Evolutionary conservation across 2,113 vertebrate genomes (phyloP), one percentile per base, ranked within the genome.

Genomic region (Brachyhypopomus gauderio): DNA sequence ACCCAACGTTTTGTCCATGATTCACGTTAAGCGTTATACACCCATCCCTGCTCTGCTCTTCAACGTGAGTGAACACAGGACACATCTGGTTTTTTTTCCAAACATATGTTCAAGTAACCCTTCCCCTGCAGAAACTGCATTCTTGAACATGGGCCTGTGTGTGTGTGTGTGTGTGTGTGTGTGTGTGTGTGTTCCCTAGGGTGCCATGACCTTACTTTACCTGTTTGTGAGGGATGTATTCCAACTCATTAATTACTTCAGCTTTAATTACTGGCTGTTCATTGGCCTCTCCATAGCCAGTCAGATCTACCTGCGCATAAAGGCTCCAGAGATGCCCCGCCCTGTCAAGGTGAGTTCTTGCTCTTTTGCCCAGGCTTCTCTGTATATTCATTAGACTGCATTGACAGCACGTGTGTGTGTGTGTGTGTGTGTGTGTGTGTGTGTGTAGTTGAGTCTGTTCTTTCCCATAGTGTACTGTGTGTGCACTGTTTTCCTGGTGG

Each of bases 211-310:
- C 25, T 87, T 95, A 25, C 70, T 95, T 27, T 95, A 87, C 84
- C 87, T 95, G 76, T 90, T 88, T 1, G 94, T 95, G n/a, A 88
- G 85, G 2, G 94, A 95, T 4, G 93, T 95, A 8, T 95, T 93
- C 85, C 93, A 89, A 77, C 86, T 95, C 27, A 95, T 95, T 80
- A 95, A 95, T 88, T 95, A 94, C 81, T 95, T 94, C 83, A 95
- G 94, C 84, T 95, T 95, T 80, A 94, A 93, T 70, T 95, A 95
- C 87, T 95, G 94, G 94, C 78, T 95, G 67, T 95, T 95, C 71
- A 94, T 95, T 3, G 94, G 94, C 74, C 83, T 95, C 66, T 94
- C 94, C 1, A 92, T 94, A 38, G 94, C 83, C 82, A 93, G 92
- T 78, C 94, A 79, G 85, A 93, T 95, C 56, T 95, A 94, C 88